Evolutionary conservation across 2,797 vertebrate genomes (phyloP).

Genomic region (Sebastes alutus): DNA sequence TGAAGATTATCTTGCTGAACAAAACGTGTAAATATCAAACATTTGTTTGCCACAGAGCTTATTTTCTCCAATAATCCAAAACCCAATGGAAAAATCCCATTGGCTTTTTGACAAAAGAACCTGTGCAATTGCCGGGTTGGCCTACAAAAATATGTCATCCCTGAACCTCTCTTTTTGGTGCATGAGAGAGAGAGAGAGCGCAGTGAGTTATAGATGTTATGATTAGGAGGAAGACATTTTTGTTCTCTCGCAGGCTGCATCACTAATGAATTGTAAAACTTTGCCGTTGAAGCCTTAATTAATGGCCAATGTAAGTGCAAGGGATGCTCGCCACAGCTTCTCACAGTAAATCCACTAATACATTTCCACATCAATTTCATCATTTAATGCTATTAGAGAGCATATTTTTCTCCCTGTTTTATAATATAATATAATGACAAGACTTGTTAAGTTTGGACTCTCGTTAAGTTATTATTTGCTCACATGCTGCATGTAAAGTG

Average conservation of each 20-base stretch:
- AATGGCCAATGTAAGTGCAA: not conserved
- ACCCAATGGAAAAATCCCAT: too few species aligned
- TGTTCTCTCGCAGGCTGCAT: not conserved
- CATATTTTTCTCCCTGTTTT: not conserved
- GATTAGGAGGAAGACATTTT: not conserved
- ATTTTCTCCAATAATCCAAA: too few species aligned
- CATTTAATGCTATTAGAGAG: not conserved
- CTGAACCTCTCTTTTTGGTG: not conserved
- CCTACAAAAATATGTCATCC: too few species aligned
- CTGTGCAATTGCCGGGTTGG: too few species aligned
- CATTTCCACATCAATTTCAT: not conserved
- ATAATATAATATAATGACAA: not conserved
- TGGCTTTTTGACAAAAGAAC: too few species aligned
- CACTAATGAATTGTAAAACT: constrained; percentile 11
- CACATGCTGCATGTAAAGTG: not conserved
- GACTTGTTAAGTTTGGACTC: not conserved
- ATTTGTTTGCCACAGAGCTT: too few species aligned
- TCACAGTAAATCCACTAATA: not conserved
- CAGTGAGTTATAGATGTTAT: not conserved
- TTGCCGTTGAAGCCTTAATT: constrained; percentile 1
- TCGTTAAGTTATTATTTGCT: not conserved
- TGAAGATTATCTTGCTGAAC: too few species aligned
- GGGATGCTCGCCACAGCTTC: not conserved
- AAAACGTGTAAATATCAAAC: too few species aligned
- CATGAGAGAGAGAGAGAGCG: not conserved